These are phyloP conservation scores for Araneus ventricosus DNA, from an alignment of 1,140 invertebrate species.

Conservation along the genomic window DNA sequence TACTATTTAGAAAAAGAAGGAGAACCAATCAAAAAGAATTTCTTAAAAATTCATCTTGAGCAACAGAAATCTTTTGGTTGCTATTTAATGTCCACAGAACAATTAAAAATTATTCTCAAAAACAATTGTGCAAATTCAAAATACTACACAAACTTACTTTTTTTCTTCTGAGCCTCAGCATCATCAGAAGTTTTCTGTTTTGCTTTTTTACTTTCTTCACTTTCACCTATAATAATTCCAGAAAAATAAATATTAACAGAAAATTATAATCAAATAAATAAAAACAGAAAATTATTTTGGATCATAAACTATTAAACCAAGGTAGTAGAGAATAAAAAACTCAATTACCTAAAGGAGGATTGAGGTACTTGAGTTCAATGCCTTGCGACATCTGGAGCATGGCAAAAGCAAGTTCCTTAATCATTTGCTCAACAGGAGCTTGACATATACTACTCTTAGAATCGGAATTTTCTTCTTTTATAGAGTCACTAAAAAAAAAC, in stretches of 20 bases:
- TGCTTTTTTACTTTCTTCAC: slow-evolving; percentile 53
- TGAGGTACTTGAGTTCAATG: slow-evolving; percentile 90
- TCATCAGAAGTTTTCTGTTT: slow-evolving; percentile 33
- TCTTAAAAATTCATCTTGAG: too few species aligned
- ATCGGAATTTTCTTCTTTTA: slow-evolving; percentile 15
- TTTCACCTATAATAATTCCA: slow-evolving; percentile 61
- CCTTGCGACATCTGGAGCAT: slow-evolving; percentile 91
- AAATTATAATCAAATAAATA: too few species aligned
- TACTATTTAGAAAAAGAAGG: too few species aligned
- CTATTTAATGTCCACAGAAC: background rate
- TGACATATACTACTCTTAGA: background rate
- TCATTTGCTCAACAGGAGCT: slow-evolving; percentile 80
- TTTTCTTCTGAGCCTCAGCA: slow-evolving; percentile 54
- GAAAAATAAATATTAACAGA: too few species aligned
- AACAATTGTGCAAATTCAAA: background rate
- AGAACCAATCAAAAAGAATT: too few species aligned
- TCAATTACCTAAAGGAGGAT: slow-evolving; percentile 86
- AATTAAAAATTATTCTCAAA: too few species aligned
- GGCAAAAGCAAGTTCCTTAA: slow-evolving; percentile 86
- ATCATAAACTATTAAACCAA: too few species aligned
- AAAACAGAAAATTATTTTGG: background rate
- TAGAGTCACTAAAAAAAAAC: background rate
- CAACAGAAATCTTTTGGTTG: background rate
- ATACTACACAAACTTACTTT: background rate
- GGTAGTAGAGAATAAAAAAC: background rate